Percentiles rank a stretch among this genome's conserved stretches.
phyloP scores from a whole-genome alignment of 2,888 invertebrate species.

The Dynastes grantii region DNA sequence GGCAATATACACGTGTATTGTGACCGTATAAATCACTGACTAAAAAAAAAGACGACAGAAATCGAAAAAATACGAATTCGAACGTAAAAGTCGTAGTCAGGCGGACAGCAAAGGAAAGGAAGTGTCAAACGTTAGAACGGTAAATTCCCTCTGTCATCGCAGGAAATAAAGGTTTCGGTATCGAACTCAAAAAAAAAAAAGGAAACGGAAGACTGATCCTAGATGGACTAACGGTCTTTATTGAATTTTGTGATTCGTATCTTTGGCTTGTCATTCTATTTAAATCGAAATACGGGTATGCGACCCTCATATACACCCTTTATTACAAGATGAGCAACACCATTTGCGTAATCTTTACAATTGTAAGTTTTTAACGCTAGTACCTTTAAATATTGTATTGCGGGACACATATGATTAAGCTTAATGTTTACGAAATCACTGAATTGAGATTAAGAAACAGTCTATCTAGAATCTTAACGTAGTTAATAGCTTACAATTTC shows the following conservation, averaged over 20 bases:
- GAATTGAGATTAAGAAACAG: too few relatives aligned
- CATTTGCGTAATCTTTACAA: too few relatives aligned
- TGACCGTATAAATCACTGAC: slow-evolving; percentile 16
- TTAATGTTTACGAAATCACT: too few relatives aligned
- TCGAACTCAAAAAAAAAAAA: slow-evolving; percentile 8
- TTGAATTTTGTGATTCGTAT: slow-evolving; percentile 36
- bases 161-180: slow-evolving; percentile 1
- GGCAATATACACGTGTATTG: slow-evolving; percentile 11
- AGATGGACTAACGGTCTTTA: slow-evolving; percentile 26
- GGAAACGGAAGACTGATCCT: slow-evolving; percentile 23
- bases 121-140: slow-evolving; percentile 24
- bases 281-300: slow-evolving; percentile 9
- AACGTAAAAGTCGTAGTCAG: slow-evolving; percentile 7
- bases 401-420: too few relatives aligned
- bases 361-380: too few relatives aligned
- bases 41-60: slow-evolving; percentile 1
- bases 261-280: slow-evolving; percentile 14
- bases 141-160: slow-evolving; percentile 24
- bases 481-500: too few relatives aligned
- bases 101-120: slow-evolving; percentile 32
- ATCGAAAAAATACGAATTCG: slow-evolving; percentile 20
- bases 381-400: neutral
- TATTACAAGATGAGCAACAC: too few relatives aligned
- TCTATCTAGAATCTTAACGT: too few relatives aligned
- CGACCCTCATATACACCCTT: too few relatives aligned